These are phyloP conservation scores for Rhopalosiphum padi DNA, from an alignment of 1,140 invertebrate genomes.

Conservation along the genomic window DNA sequence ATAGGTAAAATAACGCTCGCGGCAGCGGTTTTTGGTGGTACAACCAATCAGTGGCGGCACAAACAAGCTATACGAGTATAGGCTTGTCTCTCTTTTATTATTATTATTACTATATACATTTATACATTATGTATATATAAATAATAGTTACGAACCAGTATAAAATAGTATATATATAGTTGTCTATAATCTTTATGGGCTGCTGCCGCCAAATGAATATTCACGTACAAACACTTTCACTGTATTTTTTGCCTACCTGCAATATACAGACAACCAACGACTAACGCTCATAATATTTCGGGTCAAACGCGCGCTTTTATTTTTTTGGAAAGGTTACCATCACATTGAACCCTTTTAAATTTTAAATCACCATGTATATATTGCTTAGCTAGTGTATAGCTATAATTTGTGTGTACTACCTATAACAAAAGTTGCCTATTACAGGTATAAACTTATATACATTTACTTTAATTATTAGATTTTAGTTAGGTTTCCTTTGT, in stretches of 20 bases:
- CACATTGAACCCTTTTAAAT: not conserved
- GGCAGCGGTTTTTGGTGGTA: not conserved
- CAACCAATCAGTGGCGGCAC: constrained; percentile 4
- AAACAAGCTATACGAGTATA: not conserved
- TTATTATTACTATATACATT: not conserved
- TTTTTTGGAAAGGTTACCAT: not conserved
- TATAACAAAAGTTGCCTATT: not conserved
- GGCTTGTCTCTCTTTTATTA: constrained; percentile 7
- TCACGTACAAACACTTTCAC: not conserved
- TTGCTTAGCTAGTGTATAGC: too few species aligned
- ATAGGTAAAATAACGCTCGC: not conserved
- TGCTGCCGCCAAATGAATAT: not conserved
- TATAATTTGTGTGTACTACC: not conserved
- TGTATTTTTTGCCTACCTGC: not conserved
- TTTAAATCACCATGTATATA: too few species aligned
- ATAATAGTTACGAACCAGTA: not conserved
- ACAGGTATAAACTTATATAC: too few species aligned
- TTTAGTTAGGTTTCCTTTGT: too few species aligned
- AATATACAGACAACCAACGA: not conserved
- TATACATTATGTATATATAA: not conserved
- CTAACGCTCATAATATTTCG: not conserved
- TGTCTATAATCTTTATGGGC: not conserved
- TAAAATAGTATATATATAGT: not conserved
- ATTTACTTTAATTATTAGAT: too few species aligned
- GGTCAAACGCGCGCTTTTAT: not conserved